Conservation (phyloP, 2,113 vertebrate genomes). For the Chaenocephalus aceratus region DNA sequence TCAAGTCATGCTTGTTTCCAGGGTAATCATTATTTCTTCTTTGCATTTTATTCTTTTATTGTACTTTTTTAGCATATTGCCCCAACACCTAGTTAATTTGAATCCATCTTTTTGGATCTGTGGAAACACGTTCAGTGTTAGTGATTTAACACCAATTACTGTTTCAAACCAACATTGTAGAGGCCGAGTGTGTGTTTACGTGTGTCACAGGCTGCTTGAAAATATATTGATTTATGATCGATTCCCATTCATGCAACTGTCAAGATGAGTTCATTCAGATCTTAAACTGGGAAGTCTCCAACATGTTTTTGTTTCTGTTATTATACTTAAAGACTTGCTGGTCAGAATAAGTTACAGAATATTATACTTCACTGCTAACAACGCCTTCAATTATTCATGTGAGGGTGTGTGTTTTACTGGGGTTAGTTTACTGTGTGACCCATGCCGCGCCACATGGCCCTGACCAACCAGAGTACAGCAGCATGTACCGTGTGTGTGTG, state of each 20-base stretch:
- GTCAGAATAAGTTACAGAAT: conserved; percentile 24
- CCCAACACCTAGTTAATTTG: conserved; percentile 1
- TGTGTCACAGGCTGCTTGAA: background rate
- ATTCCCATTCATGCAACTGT: background rate
- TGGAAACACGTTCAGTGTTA: too few relatives aligned
- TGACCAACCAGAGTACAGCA: conserved; percentile 41
- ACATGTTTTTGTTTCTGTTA: background rate
- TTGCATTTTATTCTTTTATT: background rate
- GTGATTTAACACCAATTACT: conserved; percentile 19
- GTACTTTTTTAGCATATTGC: background rate
- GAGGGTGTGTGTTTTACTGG: conserved; percentile 5
- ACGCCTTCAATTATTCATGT: conserved; percentile 52
- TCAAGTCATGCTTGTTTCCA: too few relatives aligned
- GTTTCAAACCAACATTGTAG: background rate
- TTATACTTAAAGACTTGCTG: background rate
- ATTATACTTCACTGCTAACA: conserved; percentile 8
- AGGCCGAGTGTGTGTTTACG: background rate
- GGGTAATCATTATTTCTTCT: background rate
- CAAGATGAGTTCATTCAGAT: background rate
- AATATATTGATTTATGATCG: background rate
- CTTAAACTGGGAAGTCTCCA: background rate
- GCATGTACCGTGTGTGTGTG: background rate
- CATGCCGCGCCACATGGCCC: conserved; percentile 16
- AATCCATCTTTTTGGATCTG: too few relatives aligned
- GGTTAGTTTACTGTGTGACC: conserved; percentile 7